These are phyloP conservation scores for Mixornis gularis DNA, from an alignment of 2,113 vertebrate genomes.

Conservation along the genomic window DNA sequence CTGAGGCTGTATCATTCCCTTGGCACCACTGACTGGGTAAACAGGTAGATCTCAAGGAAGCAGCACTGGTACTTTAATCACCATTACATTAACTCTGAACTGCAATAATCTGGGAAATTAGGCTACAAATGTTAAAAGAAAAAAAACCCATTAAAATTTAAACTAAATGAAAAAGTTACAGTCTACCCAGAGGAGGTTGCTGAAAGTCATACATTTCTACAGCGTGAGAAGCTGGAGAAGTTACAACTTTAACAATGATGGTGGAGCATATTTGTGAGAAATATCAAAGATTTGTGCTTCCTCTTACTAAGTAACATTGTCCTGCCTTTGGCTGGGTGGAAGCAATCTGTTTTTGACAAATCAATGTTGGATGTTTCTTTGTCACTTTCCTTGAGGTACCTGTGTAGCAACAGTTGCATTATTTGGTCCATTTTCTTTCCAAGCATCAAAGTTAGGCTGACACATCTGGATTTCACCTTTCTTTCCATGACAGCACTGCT, in stretches of 20 bases:
- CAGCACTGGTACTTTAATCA: background rate
- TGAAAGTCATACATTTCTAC: background rate
- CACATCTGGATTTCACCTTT: background rate
- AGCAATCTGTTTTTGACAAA: background rate
- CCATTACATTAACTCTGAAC: background rate
- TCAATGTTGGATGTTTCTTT: background rate
- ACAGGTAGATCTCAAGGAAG: conserved; percentile 26
- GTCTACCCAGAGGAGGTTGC: background rate
- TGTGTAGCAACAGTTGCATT: background rate
- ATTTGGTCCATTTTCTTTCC: background rate
- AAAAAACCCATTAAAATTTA: background rate
- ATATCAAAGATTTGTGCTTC: background rate
- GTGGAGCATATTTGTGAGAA: background rate
- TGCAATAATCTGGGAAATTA: background rate
- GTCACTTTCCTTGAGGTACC: background rate
- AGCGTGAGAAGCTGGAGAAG: background rate
- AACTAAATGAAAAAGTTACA: background rate
- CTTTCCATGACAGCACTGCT: background rate
- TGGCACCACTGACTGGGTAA: background rate
- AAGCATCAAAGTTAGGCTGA: background rate
- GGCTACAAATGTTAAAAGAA: background rate
- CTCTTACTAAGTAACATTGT: background rate
- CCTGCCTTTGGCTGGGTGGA: background rate
- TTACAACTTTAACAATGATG: background rate
- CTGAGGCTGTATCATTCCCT: background rate